Percentiles rank a stretch among this genome's conserved stretches.
Evolutionary conservation across 1,140 invertebrate species (phyloP).

Genomic region (Augochlora pura): DNA sequence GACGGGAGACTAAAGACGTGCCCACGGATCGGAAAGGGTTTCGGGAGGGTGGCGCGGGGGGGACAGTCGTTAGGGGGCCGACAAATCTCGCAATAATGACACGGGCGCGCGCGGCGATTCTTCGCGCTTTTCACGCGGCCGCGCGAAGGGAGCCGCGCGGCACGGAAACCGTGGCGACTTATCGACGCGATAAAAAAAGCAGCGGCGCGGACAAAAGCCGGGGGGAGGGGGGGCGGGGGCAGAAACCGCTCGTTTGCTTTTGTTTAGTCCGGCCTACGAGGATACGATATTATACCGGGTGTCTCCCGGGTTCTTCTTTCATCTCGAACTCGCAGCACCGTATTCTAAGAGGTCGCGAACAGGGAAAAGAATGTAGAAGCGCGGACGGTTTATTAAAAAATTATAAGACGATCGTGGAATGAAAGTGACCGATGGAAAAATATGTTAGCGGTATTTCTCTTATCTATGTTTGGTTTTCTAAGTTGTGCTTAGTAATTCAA

Average conservation of each 20-base stretch:
- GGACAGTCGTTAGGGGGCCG: slow-evolving; percentile 32
- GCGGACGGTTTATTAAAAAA: no score
- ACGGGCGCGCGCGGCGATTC: slow-evolving; percentile 26
- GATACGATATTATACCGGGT: not conserved
- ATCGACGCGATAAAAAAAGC: slow-evolving; percentile 23
- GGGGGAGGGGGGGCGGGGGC: not conserved
- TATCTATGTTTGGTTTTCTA: no score
- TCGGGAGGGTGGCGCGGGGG: no score
- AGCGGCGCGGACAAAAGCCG: slow-evolving; percentile 3
- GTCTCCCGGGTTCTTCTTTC: no score
- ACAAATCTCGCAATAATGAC: slow-evolving; percentile 51
- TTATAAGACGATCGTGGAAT: no score
- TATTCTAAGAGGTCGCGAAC: no score
- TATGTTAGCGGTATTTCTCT: no score
- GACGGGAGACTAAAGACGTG: slow-evolving; percentile 29
- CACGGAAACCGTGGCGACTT: slow-evolving; percentile 33
- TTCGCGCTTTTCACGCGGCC: slow-evolving; percentile 22
- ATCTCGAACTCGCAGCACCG: no score
- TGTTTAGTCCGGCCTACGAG: not conserved
- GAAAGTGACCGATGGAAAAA: no score
- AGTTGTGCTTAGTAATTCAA: no score
- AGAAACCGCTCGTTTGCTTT: slow-evolving; percentile 5
- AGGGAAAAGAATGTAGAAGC: no score
- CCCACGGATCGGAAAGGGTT: slow-evolving; percentile 14
- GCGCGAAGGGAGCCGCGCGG: not conserved